Conservation (phyloP, 1,140 invertebrate genomes). For the Aphelinus atriplicis region DNA sequence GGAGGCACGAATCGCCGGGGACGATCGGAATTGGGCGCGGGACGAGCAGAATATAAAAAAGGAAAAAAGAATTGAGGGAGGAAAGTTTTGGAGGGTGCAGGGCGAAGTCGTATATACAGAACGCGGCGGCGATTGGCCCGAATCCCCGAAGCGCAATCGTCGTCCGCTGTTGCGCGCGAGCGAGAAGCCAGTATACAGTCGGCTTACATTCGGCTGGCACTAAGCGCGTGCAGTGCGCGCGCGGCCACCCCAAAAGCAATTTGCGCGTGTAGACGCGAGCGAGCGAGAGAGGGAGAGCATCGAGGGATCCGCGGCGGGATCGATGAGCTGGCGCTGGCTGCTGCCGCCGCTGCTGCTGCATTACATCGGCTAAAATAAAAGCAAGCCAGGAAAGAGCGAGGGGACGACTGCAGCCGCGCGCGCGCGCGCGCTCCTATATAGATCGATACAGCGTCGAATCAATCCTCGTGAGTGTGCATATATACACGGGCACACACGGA, state of each 20-base stretch:
- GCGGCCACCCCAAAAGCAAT: constrained; percentile 11
- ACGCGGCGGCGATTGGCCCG: background rate
- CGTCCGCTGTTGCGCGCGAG: background rate
- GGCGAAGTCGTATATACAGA: background rate
- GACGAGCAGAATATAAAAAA: too few species aligned
- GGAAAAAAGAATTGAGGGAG: background rate
- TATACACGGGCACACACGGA: too few species aligned
- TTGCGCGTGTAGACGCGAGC: background rate
- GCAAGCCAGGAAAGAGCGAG: constrained; percentile 45
- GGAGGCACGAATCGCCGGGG: too few species aligned
- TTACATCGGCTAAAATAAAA: constrained; percentile 56
- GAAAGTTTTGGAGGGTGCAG: background rate
- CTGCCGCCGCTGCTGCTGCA: constrained; percentile 35
- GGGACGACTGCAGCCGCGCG: background rate
- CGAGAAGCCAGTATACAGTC: background rate
- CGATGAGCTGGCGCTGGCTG: constrained; percentile 43
- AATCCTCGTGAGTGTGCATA: constrained; percentile 3
- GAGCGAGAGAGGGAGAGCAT: constrained; percentile 2
- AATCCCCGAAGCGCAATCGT: constrained; percentile 13
- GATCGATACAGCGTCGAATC: constrained; percentile 49
- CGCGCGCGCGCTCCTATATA: background rate
- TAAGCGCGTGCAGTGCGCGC: background rate
- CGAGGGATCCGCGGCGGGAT: constrained; percentile 40
- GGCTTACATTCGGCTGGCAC: background rate
- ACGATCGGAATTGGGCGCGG: too few species aligned